Conservation (phyloP, 2,888 invertebrate genomes). For the Cataglyphis rosenhaueri region DNA sequence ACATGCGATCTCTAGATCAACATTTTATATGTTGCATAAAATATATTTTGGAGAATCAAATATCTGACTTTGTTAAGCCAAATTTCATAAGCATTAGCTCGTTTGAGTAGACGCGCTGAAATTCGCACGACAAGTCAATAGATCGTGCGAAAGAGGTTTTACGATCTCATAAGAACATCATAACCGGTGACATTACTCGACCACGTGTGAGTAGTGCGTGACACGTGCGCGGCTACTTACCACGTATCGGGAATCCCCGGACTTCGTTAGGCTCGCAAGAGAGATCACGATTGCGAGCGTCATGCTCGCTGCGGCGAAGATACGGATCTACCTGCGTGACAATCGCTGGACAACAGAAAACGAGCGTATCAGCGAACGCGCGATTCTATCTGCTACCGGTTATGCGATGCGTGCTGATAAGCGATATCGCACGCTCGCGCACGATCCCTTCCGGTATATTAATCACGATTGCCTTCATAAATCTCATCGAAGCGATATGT, state of each 20-base stretch:
- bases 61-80: background rate
- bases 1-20: background rate
- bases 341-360: slow-evolving; percentile 68
- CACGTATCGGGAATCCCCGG: background rate
- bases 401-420: slow-evolving; percentile 65
- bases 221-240: background rate
- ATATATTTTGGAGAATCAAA: background rate
- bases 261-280: background rate
- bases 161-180: slow-evolving; percentile 25
- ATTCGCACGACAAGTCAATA: background rate
- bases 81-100: background rate
- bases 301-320: slow-evolving; percentile 54
- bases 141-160: background rate
- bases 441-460: slow-evolving; percentile 63
- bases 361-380: slow-evolving; percentile 53
- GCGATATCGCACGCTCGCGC: slow-evolving; percentile 45
- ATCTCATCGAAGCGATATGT: slow-evolving; percentile 49
- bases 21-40: background rate
- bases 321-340: slow-evolving; percentile 71
- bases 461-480: slow-evolving; percentile 42
- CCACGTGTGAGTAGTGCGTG: background rate
- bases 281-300: slow-evolving; percentile 2
- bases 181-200: slow-evolving; percentile 21
- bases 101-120: background rate
- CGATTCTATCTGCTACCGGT: slow-evolving; percentile 52